Percentiles rank a stretch among this genome's conserved stretches.
phyloP scores from a whole-genome alignment of 2,888 invertebrate species.

The Hartigia nigra region DNA sequence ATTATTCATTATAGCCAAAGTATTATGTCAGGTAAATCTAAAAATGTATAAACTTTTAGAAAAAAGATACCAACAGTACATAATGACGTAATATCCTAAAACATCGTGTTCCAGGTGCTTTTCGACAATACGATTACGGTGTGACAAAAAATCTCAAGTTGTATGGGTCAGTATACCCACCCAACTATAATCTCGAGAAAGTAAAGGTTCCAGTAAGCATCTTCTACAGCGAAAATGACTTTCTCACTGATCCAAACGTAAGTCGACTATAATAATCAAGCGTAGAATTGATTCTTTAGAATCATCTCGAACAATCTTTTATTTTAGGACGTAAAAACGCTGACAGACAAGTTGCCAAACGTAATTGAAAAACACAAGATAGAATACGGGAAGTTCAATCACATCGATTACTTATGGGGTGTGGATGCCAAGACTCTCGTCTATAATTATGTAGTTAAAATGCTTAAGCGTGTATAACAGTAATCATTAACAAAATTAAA shows the following conservation, averaged over 20 bases:
- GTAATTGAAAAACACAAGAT: slow-evolving; percentile 52
- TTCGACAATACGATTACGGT: slow-evolving; percentile 72
- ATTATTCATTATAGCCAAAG: slow-evolving; percentile 62
- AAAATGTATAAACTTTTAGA: background rate
- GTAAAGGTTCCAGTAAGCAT: slow-evolving; percentile 72
- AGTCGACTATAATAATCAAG: slow-evolving; percentile 21
- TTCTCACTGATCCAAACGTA: slow-evolving; percentile 67
- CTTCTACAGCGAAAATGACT: slow-evolving; percentile 74
- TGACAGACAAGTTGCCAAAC: slow-evolving; percentile 54
- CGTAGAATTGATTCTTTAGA: background rate
- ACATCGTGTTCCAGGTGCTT: slow-evolving; percentile 65
- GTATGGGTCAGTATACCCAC: slow-evolving; percentile 69
- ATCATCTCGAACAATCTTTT: background rate
- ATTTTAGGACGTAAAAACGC: slow-evolving; percentile 51
- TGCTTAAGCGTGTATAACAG: slow-evolving; percentile 26
- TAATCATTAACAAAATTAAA: background rate
- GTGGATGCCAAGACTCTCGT: slow-evolving; percentile 53
- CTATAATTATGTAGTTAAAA: slow-evolving; percentile 48
- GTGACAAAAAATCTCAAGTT: slow-evolving; percentile 66
- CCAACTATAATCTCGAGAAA: slow-evolving; percentile 71
- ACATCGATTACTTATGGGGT: slow-evolving; percentile 62
- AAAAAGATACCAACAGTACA: background rate
- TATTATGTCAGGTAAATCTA: slow-evolving; percentile 55
- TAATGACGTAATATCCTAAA: background rate
- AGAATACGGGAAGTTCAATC: slow-evolving; percentile 57